phyloP scores from a whole-genome alignment of 2,113 vertebrate genomes.

The Daboia siamensis region DNA sequence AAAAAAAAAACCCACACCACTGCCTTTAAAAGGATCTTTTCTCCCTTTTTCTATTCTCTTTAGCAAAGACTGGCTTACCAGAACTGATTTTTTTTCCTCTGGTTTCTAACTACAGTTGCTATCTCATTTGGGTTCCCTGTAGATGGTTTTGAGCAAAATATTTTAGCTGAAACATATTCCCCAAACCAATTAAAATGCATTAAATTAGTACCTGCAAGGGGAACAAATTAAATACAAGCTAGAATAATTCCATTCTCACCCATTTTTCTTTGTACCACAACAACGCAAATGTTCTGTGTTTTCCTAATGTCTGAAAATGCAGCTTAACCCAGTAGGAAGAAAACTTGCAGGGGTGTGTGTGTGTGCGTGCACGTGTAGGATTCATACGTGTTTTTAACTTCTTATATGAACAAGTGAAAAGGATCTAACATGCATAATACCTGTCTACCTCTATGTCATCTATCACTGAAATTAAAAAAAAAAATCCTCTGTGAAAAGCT shows the following conservation, averaged over 20 bases:
- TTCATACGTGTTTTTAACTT: slow-evolving; percentile 5
- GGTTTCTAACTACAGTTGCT: slow-evolving; percentile 47
- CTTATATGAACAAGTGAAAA: neutral
- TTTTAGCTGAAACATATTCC: slow-evolving; percentile 56
- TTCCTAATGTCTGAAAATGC: slow-evolving; percentile 23
- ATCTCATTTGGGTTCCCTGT: slow-evolving; percentile 43
- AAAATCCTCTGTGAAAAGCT: neutral
- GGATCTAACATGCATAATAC: neutral
- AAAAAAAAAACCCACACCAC: neutral
- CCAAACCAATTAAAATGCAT: slow-evolving; percentile 59
- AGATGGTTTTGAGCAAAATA: slow-evolving; percentile 57
- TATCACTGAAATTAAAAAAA: neutral
- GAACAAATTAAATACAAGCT: slow-evolving; percentile 58
- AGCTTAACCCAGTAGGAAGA: neutral
- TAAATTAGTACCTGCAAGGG: slow-evolving; percentile 57
- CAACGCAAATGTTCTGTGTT: slow-evolving; percentile 12
- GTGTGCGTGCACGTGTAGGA: neutral
- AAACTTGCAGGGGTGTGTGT: neutral
- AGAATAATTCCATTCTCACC: slow-evolving; percentile 42
- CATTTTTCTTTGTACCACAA: slow-evolving; percentile 23
- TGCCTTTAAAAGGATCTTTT: slow-evolving; percentile 54
- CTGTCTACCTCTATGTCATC: neutral
- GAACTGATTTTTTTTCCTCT: slow-evolving; percentile 53
- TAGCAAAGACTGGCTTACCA: slow-evolving; percentile 31
- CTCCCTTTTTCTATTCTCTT: slow-evolving; percentile 39